Base-by-base conservation (phyloP, 2,113 vertebrate genomes). In the Chaenocephalus aceratus region DNA sequence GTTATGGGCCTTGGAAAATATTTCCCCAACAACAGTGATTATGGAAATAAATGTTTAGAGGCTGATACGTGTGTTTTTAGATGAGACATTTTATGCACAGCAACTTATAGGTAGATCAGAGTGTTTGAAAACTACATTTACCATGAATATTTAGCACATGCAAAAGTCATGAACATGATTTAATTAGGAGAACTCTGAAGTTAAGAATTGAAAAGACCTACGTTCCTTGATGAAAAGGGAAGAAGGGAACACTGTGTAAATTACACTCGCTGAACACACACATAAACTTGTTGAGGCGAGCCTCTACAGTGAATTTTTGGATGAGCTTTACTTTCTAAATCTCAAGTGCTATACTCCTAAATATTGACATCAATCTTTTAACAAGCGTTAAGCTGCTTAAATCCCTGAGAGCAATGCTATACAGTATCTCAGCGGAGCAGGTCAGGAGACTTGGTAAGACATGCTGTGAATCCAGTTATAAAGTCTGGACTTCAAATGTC, bases 331-430 rank as follows among this genome's bases (percentile, higher is more conserved):
- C 77, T 80, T 80, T 45, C 53, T 66, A 56, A 79, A 82, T 53
- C 63, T 56, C 62, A 77, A 73, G 74, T 82, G 66, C 79, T 66
- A 53, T 61, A 41, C 66, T 49, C 52, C 73, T 79, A 75, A 72
- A 83, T 75, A 76, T 70, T 69, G 80, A 82, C 76, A 79, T 85
- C 73, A 87, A 66, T 85, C 73, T 78, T 63, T 60, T 70, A 84
- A 82, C 81, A 71, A 56, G 48, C 5, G 11, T 82, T 82, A 84
- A 89, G 87, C 81, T 62, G 41, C 75, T 62, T 79, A 76, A 89
- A 73, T 83, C 66, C 54, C 79, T 4, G 59, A n/a, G 23, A 77
- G 63, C 60, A 48, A 41, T 44, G 44, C 34, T 61, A 46, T 21
- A 21, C 21, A 21, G 21, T 34, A 58, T 84, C 59, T 78, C 73